These are phyloP conservation scores for Hassar affinis DNA, from an alignment of 2,113 vertebrate genomes.

Conservation along the genomic window DNA sequence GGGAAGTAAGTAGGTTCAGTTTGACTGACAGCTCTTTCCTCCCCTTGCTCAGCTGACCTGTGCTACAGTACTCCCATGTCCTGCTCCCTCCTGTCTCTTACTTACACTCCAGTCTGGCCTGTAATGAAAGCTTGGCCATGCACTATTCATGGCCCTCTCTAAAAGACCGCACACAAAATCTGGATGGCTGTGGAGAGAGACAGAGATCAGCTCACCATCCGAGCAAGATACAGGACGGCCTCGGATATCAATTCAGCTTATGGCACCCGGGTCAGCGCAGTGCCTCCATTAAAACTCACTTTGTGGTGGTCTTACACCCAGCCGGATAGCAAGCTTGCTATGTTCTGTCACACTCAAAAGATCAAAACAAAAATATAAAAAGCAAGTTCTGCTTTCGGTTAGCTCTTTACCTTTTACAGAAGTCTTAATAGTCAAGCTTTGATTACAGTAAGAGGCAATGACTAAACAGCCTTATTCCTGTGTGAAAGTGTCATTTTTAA, in stretches of 20 bases:
- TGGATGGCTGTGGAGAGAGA: constrained; percentile 28
- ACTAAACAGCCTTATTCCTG: constrained; percentile 56
- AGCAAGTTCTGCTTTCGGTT: constrained; percentile 24
- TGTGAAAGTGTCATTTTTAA: constrained; percentile 15
- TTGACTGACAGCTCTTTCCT: constrained; percentile 51
- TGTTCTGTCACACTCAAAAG: constrained; percentile 34
- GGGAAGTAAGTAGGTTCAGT: constrained; percentile 24
- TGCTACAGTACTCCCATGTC: constrained; percentile 49
- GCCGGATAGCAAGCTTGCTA: neutral
- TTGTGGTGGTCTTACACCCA: constrained; percentile 31
- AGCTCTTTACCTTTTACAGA: constrained; percentile 19
- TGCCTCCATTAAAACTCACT: constrained; percentile 41
- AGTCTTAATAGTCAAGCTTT: constrained; percentile 56
- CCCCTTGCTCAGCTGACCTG: constrained; percentile 54
- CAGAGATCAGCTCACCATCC: constrained; percentile 42
- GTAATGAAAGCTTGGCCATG: constrained; percentile 59
- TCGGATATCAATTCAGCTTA: constrained; percentile 47
- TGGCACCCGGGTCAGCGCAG: constrained; percentile 26
- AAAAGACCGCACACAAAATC: constrained; percentile 51
- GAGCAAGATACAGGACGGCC: constrained; percentile 34
- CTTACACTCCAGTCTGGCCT: constrained; percentile 60
- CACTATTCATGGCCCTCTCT: constrained; percentile 67
- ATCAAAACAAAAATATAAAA: constrained; percentile 30
- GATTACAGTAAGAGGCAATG: constrained; percentile 68
- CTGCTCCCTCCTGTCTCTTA: constrained; percentile 58